Evolutionary conservation across 2,797 vertebrate genomes (phyloP), one percentile per base, ranked within the genome.

Genomic region (Sarcoramphus papa): DNA sequence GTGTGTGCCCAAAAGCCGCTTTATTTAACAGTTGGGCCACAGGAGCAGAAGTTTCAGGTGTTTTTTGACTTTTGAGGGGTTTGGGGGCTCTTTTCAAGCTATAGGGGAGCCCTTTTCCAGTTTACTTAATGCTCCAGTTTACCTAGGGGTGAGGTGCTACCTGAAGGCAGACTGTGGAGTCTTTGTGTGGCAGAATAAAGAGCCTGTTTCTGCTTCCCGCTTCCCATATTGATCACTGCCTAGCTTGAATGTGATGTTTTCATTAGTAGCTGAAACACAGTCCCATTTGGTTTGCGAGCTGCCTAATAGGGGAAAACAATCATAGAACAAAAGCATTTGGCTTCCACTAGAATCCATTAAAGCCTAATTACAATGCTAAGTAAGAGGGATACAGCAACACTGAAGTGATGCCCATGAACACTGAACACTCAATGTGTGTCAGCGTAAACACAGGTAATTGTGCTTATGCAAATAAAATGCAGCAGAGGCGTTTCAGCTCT

Each of bases 341-440:
- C 88, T 97, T 95, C 78, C 78, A 69, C 51, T 76, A 48, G 94
- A 96, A 96, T 94, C 75, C 24, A 78, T 95, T 92, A 95, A 94
- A 87, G n/a, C 70, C 54, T 94, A 68, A 93, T 96, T 94, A 65
- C 21, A 70, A 40, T 64, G 67, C 95, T 68, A 79, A 96, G 67
- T 93, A 63, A 85, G 78, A 86, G 76, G 74, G 81, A 67, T 89
- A 33, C 57, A 62, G 75, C 80, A 84, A 92, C 72, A 91, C 63
- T 72, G 70, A 87, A 92, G 90, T 63, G 88, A 86, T 97, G 92
- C 47, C 70, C 18, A 3, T 0, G 60, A 69, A 56, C 78, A 57
- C 50, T 7, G 27, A 90, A 6, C 23, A 14, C 78, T 87, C 0
- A 0, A 23, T 72, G 45, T 83, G 54, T 95, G 81, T 86, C 72